Conservation (phyloP, 2,113 vertebrate species). For the Oncorhynchus gorbuscha region DNA sequence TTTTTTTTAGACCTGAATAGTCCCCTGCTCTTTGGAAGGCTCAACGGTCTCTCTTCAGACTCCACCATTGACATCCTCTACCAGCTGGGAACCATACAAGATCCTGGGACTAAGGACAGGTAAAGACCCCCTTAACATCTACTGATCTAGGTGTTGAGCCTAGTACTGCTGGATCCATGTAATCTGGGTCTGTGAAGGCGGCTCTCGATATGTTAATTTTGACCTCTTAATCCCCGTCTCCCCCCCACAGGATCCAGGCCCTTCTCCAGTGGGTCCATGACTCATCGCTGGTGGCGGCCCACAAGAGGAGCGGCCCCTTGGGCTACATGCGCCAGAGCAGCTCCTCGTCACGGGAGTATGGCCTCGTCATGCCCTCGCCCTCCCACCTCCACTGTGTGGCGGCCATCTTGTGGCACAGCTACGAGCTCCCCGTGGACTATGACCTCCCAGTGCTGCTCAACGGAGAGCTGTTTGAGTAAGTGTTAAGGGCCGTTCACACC, state of each 20-base stretch:
- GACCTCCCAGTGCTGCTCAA: conserved; percentile 90
- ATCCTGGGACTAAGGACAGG: conserved; percentile 97
- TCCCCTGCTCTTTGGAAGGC: conserved; percentile 93
- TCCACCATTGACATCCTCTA: conserved; percentile 99
- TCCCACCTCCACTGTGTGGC: conserved; percentile 97
- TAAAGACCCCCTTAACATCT: conserved; percentile 49
- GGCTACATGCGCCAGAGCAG: conserved; percentile 74
- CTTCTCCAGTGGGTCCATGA: conserved; percentile 97
- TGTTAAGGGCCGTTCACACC: conserved; percentile 27
- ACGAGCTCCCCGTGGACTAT: conserved; percentile 93
- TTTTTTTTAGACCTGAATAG: conserved; percentile 88
- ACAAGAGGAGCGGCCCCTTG: conserved; percentile 83
- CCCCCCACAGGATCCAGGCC: conserved; percentile 87
- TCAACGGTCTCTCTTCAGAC: conserved; percentile 97
- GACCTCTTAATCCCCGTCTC: neutral
- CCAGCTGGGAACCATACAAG: conserved; percentile 97
- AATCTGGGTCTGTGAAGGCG: neutral
- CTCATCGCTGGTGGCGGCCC: conserved; percentile 87
- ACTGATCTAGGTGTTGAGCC: neutral
- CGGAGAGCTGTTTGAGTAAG: conserved; percentile 96
- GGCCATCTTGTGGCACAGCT: conserved; percentile 96
- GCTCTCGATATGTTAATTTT: neutral
- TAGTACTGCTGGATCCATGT: neutral
- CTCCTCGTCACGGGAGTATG: conserved; percentile 80
- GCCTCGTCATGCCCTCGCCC: conserved; percentile 96